Conservation (phyloP, 2,113 vertebrate species). For the Eupsittula cactorum region DNA sequence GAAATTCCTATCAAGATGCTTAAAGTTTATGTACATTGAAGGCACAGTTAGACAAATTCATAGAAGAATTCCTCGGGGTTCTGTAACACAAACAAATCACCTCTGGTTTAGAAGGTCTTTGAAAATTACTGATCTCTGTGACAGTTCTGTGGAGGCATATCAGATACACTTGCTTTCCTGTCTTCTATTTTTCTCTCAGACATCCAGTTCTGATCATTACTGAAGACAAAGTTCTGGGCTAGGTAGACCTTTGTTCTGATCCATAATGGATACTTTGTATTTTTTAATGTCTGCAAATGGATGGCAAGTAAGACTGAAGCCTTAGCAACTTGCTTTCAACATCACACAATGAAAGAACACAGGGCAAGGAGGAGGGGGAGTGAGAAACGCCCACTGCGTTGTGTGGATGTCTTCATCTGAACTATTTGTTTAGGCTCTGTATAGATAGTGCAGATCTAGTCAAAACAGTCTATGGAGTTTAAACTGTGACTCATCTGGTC, state of each 20-base stretch:
- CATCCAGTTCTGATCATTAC: not conserved
- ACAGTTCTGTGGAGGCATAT: not conserved
- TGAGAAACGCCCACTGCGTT: not conserved
- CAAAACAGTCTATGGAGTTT: not conserved
- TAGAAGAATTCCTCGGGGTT: not conserved
- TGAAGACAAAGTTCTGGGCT: not conserved
- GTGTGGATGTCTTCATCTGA: not conserved
- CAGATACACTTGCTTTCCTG: not conserved
- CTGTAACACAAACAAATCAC: not conserved
- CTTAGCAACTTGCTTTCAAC: not conserved
- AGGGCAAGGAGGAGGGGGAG: accelerated
- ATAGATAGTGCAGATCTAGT: not conserved
- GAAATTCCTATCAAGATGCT: not conserved
- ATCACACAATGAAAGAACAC: not conserved
- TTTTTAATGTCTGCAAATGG: not conserved
- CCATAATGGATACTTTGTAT: not conserved
- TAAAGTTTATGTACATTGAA: not conserved
- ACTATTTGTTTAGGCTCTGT: not conserved
- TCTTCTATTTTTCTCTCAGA: not conserved
- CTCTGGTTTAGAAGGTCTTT: not conserved
- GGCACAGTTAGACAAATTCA: not conserved
- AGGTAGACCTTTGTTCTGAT: not conserved
- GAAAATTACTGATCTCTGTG: not conserved
- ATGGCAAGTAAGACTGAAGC: not conserved
- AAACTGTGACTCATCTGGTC: not conserved